Conservation (phyloP, 2,113 vertebrate species). For the Narcine bancroftii region DNA sequence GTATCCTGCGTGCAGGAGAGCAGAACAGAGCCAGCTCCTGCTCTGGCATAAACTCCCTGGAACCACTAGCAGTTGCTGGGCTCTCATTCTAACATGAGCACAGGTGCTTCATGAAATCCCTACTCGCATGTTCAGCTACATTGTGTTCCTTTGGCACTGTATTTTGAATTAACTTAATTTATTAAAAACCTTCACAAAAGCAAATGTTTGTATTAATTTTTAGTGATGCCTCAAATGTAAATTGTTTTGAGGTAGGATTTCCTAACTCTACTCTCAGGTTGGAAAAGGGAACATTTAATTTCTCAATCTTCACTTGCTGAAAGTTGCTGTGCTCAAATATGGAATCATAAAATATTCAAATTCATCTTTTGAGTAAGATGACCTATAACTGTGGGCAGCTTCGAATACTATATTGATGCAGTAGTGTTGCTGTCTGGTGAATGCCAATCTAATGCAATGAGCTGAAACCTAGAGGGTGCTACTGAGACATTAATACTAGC, state of each 20-base stretch:
- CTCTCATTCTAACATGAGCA: conserved; percentile 68
- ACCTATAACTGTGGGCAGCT: not conserved
- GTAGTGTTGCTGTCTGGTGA: too few species aligned
- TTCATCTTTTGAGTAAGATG: not conserved
- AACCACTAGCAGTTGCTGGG: conserved; percentile 79
- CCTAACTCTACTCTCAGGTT: not conserved
- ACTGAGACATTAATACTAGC: too few species aligned
- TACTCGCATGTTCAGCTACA: conserved; percentile 95
- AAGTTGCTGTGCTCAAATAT: not conserved
- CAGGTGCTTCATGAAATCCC: conserved; percentile 87
- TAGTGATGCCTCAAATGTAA: conserved; percentile 34
- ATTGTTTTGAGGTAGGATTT: conserved; percentile 14
- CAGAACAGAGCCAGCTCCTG: conserved; percentile 58
- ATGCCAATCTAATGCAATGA: too few species aligned
- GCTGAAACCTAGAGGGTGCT: too few species aligned
- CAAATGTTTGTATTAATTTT: conserved; percentile 42
- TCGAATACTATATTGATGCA: too few species aligned
- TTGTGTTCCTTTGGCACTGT: conserved; percentile 94
- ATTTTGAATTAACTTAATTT: conserved; percentile 99
- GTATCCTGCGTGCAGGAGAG: conserved; percentile 65
- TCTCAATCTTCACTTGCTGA: not conserved
- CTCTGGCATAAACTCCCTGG: conserved; percentile 71
- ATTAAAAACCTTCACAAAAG: conserved; percentile 80
- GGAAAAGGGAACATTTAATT: not conserved
- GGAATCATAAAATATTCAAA: not conserved